Conservation (phyloP, 2,888 invertebrate species). For the Sphaeridia pumilis region DNA sequence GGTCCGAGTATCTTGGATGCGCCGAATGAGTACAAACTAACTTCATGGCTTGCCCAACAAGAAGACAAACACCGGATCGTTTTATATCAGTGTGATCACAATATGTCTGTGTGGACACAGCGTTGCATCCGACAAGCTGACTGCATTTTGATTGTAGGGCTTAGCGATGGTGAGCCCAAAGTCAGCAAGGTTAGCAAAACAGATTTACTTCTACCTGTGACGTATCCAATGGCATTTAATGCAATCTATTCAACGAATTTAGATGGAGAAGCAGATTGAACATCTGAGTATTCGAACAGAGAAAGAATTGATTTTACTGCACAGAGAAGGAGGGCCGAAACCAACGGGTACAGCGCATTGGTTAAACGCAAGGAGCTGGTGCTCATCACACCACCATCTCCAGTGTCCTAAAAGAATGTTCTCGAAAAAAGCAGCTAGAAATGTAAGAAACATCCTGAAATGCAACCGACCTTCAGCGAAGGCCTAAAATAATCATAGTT, state of each 20-base stretch:
- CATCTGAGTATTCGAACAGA: constrained; percentile 89
- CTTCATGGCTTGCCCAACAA: constrained; percentile 90
- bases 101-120: constrained; percentile 90
- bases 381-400: constrained; percentile 95
- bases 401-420: constrained; percentile 91
- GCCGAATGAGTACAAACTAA: constrained; percentile 86
- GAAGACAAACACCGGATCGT: constrained; percentile 94
- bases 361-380: constrained; percentile 94
- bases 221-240: too few relatives aligned
- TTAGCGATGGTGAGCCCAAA: constrained; percentile 77
- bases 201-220: too few relatives aligned
- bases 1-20: constrained; percentile 83
- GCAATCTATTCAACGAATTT: too few relatives aligned
- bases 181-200: constrained; percentile 72
- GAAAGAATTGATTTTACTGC: constrained; percentile 87
- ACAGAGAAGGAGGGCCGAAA: constrained; percentile 61
- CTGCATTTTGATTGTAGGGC: constrained; percentile 89
- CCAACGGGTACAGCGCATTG: constrained; percentile 86
- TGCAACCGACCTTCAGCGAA: too few relatives aligned
- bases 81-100: constrained; percentile 90
- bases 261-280: constrained; percentile 89
- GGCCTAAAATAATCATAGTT: not conserved
- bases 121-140: constrained; percentile 93
- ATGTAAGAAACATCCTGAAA: too few relatives aligned
- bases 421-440: constrained; percentile 71